Conservation (phyloP, 1,140 invertebrate species). For the Eriocheir sinensis region DNA sequence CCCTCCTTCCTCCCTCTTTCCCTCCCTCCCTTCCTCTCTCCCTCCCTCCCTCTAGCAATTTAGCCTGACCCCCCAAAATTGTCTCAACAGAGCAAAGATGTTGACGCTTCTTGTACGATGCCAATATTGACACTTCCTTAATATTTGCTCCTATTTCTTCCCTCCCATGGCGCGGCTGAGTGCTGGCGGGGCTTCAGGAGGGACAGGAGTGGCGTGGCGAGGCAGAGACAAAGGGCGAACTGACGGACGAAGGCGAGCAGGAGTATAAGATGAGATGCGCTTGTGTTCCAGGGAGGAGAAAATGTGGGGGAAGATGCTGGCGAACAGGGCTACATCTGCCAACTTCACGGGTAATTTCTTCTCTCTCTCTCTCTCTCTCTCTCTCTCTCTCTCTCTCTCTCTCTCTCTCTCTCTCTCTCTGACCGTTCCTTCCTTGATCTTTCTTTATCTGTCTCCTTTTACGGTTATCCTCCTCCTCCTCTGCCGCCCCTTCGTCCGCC, state of each 20-base stretch:
- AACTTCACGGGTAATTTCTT: conserved; percentile 56
- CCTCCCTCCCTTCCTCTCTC: background rate
- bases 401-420: conserved; percentile 38
- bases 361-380: conserved; percentile 33
- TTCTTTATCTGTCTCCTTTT: background rate
- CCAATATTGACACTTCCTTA: conserved; percentile 46
- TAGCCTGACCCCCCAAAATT: background rate
- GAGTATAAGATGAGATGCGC: background rate
- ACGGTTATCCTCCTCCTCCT: background rate
- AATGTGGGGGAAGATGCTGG: conserved; percentile 38
- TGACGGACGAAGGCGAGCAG: background rate
- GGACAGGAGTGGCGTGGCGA: background rate
- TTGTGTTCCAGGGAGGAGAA: background rate
- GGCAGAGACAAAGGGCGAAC: background rate
- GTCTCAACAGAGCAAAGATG: conserved; percentile 25
- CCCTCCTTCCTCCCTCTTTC: background rate
- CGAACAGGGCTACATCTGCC: conserved; percentile 27
- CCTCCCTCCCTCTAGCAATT: background rate
- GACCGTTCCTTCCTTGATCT: no score
- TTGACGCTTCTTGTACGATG: conserved; percentile 3
- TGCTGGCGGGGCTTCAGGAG: background rate
- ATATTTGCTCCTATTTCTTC: background rate
- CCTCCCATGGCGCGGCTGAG: background rate
- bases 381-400: conserved; percentile 34
- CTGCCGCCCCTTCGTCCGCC: no score